These are phyloP conservation scores for Fulmarus glacialis DNA, from an alignment of 2,113 vertebrate species.

Conservation along the genomic window DNA sequence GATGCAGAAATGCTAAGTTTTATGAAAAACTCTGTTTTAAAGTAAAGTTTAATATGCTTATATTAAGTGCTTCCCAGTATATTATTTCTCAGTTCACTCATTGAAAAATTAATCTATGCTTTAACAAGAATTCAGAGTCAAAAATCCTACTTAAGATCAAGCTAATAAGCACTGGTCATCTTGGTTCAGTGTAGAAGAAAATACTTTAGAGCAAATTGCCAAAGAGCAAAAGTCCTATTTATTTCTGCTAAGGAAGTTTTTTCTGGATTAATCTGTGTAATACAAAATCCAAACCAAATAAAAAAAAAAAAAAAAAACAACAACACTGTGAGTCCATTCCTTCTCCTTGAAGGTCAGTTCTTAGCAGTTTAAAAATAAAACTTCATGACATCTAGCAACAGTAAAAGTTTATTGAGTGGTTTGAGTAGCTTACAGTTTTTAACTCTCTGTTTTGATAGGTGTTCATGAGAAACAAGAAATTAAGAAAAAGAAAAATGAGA, in stretches of 20 bases:
- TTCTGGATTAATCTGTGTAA: neutral
- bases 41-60: neutral
- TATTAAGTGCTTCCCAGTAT: neutral
- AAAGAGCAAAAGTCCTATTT: neutral
- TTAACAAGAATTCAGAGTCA: neutral
- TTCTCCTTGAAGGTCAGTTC: neutral
- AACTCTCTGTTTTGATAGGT: slow-evolving; percentile 72
- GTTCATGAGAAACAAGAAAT: slow-evolving; percentile 80
- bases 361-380: neutral
- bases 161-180: neutral
- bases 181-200: neutral
- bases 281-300: neutral
- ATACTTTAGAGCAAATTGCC: neutral
- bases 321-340: neutral
- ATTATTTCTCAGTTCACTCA: neutral
- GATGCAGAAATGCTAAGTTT: neutral
- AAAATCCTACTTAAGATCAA: neutral
- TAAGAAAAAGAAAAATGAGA: slow-evolving; percentile 85
- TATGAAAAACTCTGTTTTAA: neutral
- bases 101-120: neutral
- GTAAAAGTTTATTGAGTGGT: neutral
- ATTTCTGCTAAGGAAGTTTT: neutral
- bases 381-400: neutral
- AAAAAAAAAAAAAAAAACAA: rapidly evolving
- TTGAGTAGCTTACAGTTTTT: neutral